A percentile compares a stretch with the other conserved stretches of the same genome.
Evolutionary conservation across 2,888 invertebrate species (phyloP).

Genomic region (Drosophila melanosoma): DNA sequence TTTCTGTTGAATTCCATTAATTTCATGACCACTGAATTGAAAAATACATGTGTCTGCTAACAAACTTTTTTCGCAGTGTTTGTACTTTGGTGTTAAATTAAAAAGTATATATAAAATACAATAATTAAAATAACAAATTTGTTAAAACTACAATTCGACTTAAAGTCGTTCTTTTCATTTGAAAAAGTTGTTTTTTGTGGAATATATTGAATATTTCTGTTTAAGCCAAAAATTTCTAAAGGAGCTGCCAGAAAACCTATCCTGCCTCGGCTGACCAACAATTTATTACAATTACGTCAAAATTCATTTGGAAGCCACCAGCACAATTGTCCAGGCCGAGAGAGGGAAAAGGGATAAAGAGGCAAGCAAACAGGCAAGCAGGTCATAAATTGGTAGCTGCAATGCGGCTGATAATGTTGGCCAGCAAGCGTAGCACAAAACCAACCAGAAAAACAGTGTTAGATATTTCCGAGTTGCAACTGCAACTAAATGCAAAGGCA

Average conservation of each 20-base stretch:
- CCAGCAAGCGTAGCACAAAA: conserved; percentile 16
- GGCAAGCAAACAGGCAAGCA: not conserved
- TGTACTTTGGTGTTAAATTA: conserved; percentile 26
- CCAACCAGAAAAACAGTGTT: conserved; percentile 21
- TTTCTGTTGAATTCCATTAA: conserved; percentile 45
- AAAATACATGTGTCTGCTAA: conserved; percentile 16
- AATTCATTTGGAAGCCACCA: conserved; percentile 72
- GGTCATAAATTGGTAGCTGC: conserved; percentile 78
- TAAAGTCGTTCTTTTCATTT: not conserved
- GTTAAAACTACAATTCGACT: conserved; percentile 1
- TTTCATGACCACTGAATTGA: conserved; percentile 51
- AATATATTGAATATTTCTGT: conserved; percentile 37
- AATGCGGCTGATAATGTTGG: conserved; percentile 74
- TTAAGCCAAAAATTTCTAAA: conserved; percentile 28
- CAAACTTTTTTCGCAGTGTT: conserved; percentile 44
- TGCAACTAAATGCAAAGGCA: conserved; percentile 19
- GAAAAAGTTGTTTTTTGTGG: conserved; percentile 2
- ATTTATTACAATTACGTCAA: conserved; percentile 82
- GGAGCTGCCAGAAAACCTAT: conserved; percentile 45
- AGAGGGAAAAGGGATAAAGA: not conserved
- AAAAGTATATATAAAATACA: not conserved
- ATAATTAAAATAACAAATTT: not conserved
- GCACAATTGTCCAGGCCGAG: conserved; percentile 8
- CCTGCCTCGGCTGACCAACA: conserved; percentile 68
- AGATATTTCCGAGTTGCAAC: conserved; percentile 19